phyloP scores from a whole-genome alignment of 2,888 invertebrate species.

The Eupeodes luniger region DNA sequence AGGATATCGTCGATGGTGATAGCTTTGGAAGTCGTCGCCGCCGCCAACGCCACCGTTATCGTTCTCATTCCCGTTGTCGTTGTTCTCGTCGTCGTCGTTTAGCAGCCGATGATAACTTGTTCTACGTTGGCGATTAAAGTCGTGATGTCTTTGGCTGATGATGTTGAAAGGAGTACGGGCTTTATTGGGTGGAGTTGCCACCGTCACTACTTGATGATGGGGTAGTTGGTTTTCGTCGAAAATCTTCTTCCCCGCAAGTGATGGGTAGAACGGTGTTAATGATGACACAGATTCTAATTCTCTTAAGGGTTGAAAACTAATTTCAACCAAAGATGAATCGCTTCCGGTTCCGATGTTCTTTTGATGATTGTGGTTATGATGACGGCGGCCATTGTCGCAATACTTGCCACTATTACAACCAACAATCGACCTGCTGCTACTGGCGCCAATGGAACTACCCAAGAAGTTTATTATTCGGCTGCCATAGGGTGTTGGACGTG shows the following conservation, averaged over 20 bases:
- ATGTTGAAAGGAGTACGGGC: background rate
- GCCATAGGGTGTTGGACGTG: conserved; percentile 64
- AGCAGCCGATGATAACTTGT: conserved; percentile 26
- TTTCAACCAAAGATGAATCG: conserved; percentile 76
- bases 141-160: conserved; percentile 23
- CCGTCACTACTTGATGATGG: background rate
- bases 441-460: conserved; percentile 32
- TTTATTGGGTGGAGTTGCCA: conserved; percentile 22
- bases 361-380: conserved; percentile 46
- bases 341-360: conserved; percentile 74
- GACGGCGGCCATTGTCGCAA: conserved; percentile 43
- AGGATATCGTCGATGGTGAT: conserved; percentile 61
- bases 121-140: conserved; percentile 49
- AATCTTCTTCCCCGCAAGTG: conserved; percentile 53
- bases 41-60: background rate
- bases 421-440: background rate
- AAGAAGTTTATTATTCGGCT: conserved; percentile 70
- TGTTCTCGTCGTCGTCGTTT: conserved; percentile 10
- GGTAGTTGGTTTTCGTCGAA: conserved; percentile 42
- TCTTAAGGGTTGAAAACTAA: conserved; percentile 76
- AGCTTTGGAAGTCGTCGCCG: conserved; percentile 39
- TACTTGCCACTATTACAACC: conserved; percentile 21
- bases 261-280: conserved; percentile 37
- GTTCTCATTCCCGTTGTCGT: background rate
- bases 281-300: conserved; percentile 70